These are phyloP conservation scores for Micromussa lordhowensis DNA, from an alignment of 92 coral and sea anemone species.

Conservation along the genomic window DNA sequence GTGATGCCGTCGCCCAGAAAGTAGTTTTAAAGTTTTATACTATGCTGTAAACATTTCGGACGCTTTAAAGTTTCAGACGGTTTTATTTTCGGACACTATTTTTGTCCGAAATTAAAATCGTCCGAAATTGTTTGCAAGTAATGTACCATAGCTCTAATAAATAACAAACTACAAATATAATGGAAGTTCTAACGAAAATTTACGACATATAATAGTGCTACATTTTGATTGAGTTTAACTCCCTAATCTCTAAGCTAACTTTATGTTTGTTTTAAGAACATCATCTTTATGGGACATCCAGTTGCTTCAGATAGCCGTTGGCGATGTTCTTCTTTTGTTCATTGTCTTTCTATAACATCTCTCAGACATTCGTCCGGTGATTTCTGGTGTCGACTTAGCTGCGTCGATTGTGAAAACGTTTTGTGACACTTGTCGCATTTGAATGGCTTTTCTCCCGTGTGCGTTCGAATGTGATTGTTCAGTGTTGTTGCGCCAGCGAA, in stretches of 20 bases:
- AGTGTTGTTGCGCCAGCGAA: constrained; percentile 99
- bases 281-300: neutral
- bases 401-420: constrained; percentile 93
- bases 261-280: neutral
- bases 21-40: too few species aligned
- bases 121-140: too few species aligned
- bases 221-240: neutral
- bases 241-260: neutral
- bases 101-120: too few species aligned
- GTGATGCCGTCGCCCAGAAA: too few species aligned
- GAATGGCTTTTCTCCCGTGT: constrained; percentile 98
- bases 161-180: too few species aligned
- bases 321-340: neutral
- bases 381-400: constrained; percentile 95
- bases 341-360: neutral
- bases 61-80: too few species aligned
- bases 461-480: constrained; percentile 96
- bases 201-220: neutral
- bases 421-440: constrained; percentile 88
- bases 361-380: constrained; percentile 85
- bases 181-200: too few species aligned
- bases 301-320: neutral
- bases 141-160: too few species aligned
- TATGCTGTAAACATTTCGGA: too few species aligned
- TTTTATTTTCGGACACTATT: too few species aligned